phyloP scores from a whole-genome alignment of 1,140 invertebrate species.

The Pseudomyrmex dendroicus region DNA sequence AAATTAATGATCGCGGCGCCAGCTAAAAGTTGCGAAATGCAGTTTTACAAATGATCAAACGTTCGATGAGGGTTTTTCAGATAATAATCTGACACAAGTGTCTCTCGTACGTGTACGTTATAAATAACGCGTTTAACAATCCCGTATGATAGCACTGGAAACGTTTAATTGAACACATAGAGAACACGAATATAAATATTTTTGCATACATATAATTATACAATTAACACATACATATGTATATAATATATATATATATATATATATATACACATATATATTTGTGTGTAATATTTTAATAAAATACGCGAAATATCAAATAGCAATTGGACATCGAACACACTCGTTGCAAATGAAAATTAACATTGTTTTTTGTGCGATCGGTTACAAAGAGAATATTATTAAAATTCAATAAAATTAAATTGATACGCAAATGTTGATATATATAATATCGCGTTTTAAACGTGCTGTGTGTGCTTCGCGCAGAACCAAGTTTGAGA shows the following conservation, averaged over 20 bases:
- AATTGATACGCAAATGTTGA: conserved; percentile 28
- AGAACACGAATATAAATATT: background rate
- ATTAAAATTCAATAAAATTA: conserved; percentile 49
- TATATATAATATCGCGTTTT: conserved; percentile 11
- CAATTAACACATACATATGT: too few relatives aligned
- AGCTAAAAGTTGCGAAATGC: background rate
- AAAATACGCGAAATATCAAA: conserved; percentile 3
- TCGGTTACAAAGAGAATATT: background rate
- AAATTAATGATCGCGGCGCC: conserved; percentile 36
- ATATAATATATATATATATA: too few relatives aligned
- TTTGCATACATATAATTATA: too few relatives aligned
- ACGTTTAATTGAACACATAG: background rate
- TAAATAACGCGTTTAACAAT: too few relatives aligned
- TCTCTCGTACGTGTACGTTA: too few relatives aligned
- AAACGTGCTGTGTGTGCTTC: background rate
- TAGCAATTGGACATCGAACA: background rate
- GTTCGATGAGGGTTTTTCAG: conserved; percentile 9
- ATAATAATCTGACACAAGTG: too few relatives aligned
- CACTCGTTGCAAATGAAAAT: conserved; percentile 38
- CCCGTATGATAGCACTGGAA: too few relatives aligned
- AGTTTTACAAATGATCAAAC: background rate
- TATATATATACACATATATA: too few relatives aligned
- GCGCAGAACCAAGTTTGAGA: too few relatives aligned
- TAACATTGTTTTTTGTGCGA: conserved; percentile 5
- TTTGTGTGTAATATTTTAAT: conserved; percentile 3